These are phyloP conservation scores for Harmothoe impar DNA, from an alignment of 2,888 invertebrate genomes.

Conservation along the genomic window DNA sequence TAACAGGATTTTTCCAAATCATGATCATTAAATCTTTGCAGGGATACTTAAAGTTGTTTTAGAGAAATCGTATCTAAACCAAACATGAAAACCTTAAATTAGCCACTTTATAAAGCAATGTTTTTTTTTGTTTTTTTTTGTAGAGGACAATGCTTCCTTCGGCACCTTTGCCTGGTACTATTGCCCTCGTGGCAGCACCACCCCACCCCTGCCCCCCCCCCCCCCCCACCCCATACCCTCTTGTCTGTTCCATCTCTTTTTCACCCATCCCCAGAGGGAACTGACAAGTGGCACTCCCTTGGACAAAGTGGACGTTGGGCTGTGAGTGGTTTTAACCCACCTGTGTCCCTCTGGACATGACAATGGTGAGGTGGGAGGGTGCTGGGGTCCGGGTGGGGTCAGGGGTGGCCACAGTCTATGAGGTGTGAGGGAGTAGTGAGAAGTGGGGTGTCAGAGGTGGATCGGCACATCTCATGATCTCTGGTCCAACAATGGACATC, in stretches of 20 bases:
- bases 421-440: not conserved
- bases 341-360: slow-evolving; percentile 6
- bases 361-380: slow-evolving; percentile 5
- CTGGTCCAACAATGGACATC: not conserved
- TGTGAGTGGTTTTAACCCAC: not conserved
- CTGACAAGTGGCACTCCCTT: not conserved
- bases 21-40: no score
- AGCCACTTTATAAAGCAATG: no score
- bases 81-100: no score
- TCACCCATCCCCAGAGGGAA: not conserved
- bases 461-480: not conserved
- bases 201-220: not conserved
- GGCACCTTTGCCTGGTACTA: not conserved
- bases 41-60: no score
- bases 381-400: not conserved
- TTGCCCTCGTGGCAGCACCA: not conserved
- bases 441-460: not conserved
- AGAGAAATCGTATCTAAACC: no score
- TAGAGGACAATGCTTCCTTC: not conserved
- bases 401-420: not conserved
- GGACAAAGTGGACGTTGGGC: not conserved
- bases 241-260: not conserved
- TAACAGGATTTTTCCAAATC: no score
- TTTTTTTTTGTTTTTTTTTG: no score
- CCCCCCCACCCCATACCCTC: not conserved